Evolutionary conservation across 2,888 invertebrate genomes (phyloP), one percentile per base, ranked within the genome.

Genomic region (Hybos culiciformis): DNA sequence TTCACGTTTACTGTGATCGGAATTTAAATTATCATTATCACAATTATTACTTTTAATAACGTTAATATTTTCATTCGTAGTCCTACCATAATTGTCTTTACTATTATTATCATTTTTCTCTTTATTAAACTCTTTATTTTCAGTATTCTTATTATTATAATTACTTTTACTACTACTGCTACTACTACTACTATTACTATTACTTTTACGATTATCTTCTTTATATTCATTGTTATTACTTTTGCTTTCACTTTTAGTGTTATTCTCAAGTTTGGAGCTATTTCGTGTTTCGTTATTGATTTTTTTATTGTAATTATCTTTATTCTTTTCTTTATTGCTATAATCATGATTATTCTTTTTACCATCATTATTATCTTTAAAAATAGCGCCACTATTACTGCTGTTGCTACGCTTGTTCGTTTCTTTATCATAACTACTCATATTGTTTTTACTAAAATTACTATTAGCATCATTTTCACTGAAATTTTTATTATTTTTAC

Each of bases 101-200:
- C n/a, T n/a, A n/a, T n/a, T n/a, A n/a, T n/a, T n/a, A n/a, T n/a
- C n/a, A n/a, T n/a, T n/a, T n/a, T n/a, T n/a, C n/a, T n/a, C n/a
- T n/a, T n/a, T n/a, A n/a, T n/a, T n/a, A n/a, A n/a, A n/a, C n/a
- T n/a, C n/a, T n/a, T n/a, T n/a, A n/a, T n/a, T n/a, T n/a, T n/a
- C 41, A 38, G 24, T 37, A 15, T 34, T 21, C 21, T 32, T 38
- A 18, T 19, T 43, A 32, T 21, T 40, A 36, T 6, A 7, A 38
- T 7, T 26, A 38, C 6, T 15, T 8, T 32, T 21, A 11, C 7
- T 21, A 38, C 38, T 34, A 26, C 20, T 43, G 18, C 20, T 42
- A 37, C 20, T 24, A 37, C 9, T 32, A 39, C 26, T 34, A 23
- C n/a, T 29, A 29, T 11, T 29, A 29, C 12, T 29, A 8, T 12